Percentiles rank a stretch among this genome's conserved stretches.
Conservation (phyloP, 2,888 invertebrate genomes). For the Leptodirus hochenwartii region DNA sequence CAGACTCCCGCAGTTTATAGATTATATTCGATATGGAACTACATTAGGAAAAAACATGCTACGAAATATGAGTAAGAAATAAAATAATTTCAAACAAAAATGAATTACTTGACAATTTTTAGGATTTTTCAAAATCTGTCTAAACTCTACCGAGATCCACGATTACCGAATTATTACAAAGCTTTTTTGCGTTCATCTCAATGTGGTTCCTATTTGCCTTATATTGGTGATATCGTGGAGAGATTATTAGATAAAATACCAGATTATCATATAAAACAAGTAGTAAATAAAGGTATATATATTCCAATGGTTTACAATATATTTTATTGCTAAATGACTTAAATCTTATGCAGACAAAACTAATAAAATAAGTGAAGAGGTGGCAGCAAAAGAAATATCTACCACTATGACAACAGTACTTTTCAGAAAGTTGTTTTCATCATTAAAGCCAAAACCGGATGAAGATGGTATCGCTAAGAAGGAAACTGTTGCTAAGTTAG, state of each 20-base stretch:
- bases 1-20: slow-evolving; percentile 34
- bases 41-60: slow-evolving; percentile 30
- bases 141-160: slow-evolving; percentile 28
- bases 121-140: slow-evolving; percentile 30
- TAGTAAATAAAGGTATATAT: too few relatives aligned
- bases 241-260: slow-evolving; percentile 25
- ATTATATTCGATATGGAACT: slow-evolving; percentile 31
- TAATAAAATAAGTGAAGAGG: slow-evolving; percentile 3
- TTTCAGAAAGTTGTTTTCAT: not conserved
- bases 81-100: slow-evolving; percentile 3
- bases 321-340: not conserved
- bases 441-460: not conserved
- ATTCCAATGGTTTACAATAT: not conserved
- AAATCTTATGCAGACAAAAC: not conserved
- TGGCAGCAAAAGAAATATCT: too few relatives aligned
- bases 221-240: slow-evolving; percentile 28
- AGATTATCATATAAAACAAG: slow-evolving; percentile 14
- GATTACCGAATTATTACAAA: slow-evolving; percentile 24
- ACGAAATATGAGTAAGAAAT: slow-evolving; percentile 29
- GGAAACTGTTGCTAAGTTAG: too few relatives aligned
- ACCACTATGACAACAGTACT: too few relatives aligned
- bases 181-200: slow-evolving; percentile 25
- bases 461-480: too few relatives aligned
- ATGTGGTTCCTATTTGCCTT: slow-evolving; percentile 28
- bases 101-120: slow-evolving; percentile 12